These are phyloP conservation scores for Drosophila tanythrix DNA, from an alignment of 2,888 invertebrate species.

Conservation along the genomic window DNA sequence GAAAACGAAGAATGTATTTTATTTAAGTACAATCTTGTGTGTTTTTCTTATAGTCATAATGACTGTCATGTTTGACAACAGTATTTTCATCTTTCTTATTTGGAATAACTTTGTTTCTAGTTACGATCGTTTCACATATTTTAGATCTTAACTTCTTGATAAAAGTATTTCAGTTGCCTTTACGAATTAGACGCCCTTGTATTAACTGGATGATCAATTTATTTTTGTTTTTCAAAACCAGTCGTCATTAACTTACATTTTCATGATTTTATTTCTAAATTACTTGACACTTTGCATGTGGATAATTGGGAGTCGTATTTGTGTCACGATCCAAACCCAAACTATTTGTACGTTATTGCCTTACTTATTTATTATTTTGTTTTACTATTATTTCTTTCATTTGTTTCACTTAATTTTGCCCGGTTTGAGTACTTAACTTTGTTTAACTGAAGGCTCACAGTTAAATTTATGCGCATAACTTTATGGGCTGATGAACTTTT, in stretches of 20 bases:
- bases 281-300: slow-evolving; percentile 62
- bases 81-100: background rate
- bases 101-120: background rate
- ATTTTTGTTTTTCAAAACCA: slow-evolving; percentile 2
- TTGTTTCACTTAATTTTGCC: slow-evolving; percentile 2
- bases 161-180: background rate
- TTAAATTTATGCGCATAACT: slow-evolving; percentile 67
- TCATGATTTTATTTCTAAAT: slow-evolving; percentile 27
- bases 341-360: slow-evolving; percentile 33
- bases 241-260: slow-evolving; percentile 29
- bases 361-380: slow-evolving; percentile 5
- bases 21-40: accelerated
- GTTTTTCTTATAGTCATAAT: background rate
- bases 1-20: background rate
- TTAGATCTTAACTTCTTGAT: background rate
- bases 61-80: background rate
- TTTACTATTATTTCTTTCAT: slow-evolving; percentile 12
- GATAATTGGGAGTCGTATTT: slow-evolving; percentile 53
- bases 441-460: slow-evolving; percentile 20
- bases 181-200: background rate
- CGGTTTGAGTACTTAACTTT: slow-evolving; percentile 18
- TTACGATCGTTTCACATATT: background rate
- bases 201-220: slow-evolving; percentile 11
- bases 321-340: slow-evolving; percentile 36
- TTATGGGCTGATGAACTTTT: slow-evolving; percentile 65